Conservation (phyloP, 2,797 vertebrate genomes). For the Pangasius larnaudii region DNA sequence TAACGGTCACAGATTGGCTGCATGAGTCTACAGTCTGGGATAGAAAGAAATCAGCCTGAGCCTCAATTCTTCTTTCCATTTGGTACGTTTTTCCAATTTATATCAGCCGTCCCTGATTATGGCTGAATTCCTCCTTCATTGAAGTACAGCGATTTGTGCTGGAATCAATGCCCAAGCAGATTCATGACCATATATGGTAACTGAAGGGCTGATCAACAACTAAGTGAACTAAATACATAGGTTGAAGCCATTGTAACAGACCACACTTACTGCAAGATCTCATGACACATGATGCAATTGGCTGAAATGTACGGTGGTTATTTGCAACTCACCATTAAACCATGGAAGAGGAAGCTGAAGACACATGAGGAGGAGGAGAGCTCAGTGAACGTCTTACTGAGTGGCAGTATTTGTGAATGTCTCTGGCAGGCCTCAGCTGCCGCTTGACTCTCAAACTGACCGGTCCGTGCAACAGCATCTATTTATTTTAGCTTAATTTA, state of each 20-base stretch:
- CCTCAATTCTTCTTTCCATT: background rate
- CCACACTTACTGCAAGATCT: background rate
- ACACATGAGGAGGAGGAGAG: conserved; percentile 8
- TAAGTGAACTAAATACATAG: background rate
- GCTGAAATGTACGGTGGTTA: conserved; percentile 26
- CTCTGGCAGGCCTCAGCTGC: background rate
- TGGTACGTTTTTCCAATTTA: background rate
- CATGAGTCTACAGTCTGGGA: background rate
- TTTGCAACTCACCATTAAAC: conserved; percentile 30
- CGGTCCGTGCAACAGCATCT: background rate
- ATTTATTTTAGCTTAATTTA: background rate
- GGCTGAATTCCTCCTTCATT: background rate
- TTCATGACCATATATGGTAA: background rate
- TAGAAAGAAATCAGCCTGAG: background rate
- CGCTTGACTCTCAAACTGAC: background rate
- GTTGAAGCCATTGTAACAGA: conserved; percentile 3
- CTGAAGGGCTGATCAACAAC: background rate
- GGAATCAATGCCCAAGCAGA: background rate
- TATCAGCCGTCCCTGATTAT: background rate
- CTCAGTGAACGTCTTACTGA: background rate
- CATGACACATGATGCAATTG: conserved; percentile 35
- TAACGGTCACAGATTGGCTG: background rate
- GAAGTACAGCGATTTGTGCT: background rate
- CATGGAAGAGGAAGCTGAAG: conserved; percentile 5
- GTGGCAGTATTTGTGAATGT: conserved; percentile 15